Conservation (phyloP, 2,888 invertebrate genomes). For the Eupelmus urozonus region DNA sequence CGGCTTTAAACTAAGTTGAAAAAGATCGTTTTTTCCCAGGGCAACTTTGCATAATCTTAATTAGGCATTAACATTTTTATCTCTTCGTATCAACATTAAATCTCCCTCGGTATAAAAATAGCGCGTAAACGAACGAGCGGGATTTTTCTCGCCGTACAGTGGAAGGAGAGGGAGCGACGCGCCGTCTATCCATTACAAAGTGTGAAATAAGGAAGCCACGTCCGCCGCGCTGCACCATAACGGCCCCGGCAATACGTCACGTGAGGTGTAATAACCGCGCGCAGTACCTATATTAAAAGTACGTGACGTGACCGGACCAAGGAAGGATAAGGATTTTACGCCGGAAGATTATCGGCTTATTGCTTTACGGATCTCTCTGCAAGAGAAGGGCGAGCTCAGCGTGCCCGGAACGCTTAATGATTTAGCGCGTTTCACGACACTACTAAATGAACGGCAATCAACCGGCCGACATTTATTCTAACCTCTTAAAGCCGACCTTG, state of each 20-base stretch:
- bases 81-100: no score
- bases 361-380: constrained; percentile 56
- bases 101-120: no score
- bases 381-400: constrained; percentile 47
- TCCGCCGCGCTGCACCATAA: constrained; percentile 19
- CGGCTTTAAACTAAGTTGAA: no score
- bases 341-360: constrained; percentile 65
- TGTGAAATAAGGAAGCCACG: constrained; percentile 37
- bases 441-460: constrained; percentile 27
- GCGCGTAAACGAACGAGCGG: no score
- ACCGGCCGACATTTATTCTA: neutral
- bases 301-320: constrained; percentile 61
- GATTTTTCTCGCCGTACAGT: no score
- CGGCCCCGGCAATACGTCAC: constrained; percentile 33
- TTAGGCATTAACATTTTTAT: no score
- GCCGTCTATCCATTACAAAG: constrained; percentile 16
- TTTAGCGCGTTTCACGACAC: constrained; percentile 38
- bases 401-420: constrained; percentile 24
- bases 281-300: constrained; percentile 60
- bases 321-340: constrained; percentile 61
- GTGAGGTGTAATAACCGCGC: constrained; percentile 37
- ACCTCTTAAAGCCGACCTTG: neutral
- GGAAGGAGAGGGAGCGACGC: neutral
- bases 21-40: no score
- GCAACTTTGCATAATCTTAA: no score